Conservation (phyloP, 2,888 invertebrate species). For the Pantelozetes paolii region DNA sequence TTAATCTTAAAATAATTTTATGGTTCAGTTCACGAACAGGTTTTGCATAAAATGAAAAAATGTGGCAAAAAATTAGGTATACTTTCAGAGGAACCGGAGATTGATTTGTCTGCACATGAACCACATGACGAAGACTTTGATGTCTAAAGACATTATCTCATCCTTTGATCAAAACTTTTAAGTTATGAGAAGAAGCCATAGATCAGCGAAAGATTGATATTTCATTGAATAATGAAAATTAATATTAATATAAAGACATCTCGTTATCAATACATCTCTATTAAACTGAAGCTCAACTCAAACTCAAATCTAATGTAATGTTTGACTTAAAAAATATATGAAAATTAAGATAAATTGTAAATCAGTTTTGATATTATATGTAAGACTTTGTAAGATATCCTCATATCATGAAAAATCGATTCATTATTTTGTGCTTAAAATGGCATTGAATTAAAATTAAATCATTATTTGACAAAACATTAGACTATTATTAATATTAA, state of each 20-base stretch:
- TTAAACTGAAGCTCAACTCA: slow-evolving; percentile 6
- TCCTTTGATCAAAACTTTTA: too few relatives aligned
- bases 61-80: slow-evolving; percentile 56
- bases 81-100: slow-evolving; percentile 21
- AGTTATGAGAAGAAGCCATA: not conserved
- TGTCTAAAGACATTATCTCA: not conserved
- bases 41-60: slow-evolving; percentile 75
- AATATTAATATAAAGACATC: not conserved
- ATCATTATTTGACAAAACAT: not conserved
- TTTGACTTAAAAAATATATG: not conserved
- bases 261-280: not conserved
- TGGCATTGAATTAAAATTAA: not conserved
- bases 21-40: slow-evolving; percentile 67
- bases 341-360: slow-evolving; percentile 11
- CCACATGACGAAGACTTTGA: slow-evolving; percentile 23
- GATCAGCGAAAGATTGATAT: not conserved
- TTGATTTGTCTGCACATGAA: not conserved
- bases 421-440: not conserved
- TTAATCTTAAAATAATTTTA: slow-evolving; percentile 5
- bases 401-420: slow-evolving; percentile 1
- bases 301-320: not conserved
- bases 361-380: not conserved
- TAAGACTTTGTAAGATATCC: too few relatives aligned
- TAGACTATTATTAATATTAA: not conserved
- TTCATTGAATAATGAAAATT: not conserved